These are phyloP conservation scores for Drosophila limbata DNA, from an alignment of 2,888 invertebrate species.

Conservation along the genomic window DNA sequence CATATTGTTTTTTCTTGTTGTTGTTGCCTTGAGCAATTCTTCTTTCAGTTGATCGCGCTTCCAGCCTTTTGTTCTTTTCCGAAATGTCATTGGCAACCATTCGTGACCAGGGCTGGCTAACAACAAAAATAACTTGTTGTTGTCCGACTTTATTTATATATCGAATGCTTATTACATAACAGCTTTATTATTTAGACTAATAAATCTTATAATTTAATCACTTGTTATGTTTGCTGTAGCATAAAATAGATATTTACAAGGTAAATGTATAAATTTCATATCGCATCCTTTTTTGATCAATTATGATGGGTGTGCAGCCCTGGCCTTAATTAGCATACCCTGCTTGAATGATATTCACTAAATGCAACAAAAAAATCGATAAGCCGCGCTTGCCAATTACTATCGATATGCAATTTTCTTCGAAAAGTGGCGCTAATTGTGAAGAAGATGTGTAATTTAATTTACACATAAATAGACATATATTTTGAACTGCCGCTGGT, in stretches of 20 bases:
- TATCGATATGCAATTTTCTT: constrained; percentile 12
- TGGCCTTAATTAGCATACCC: constrained; percentile 8
- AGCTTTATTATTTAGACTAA: background rate
- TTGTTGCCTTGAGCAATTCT: constrained; percentile 28
- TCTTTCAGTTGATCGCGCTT: constrained; percentile 1
- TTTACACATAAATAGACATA: too few relatives aligned
- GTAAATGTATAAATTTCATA: too few relatives aligned
- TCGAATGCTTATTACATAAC: background rate
- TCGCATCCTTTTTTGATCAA: background rate
- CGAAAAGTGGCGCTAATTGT: constrained; percentile 1
- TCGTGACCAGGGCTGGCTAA: constrained; percentile 36
- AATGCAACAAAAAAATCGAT: constrained; percentile 9
- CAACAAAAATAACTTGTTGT: background rate
- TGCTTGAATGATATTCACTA: background rate
- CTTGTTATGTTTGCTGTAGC: background rate
- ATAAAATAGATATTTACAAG: background rate
- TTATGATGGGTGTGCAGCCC: background rate
- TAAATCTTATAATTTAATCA: background rate
- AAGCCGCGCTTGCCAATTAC: constrained; percentile 4
- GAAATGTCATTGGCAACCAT: constrained; percentile 30
- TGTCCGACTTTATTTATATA: background rate
- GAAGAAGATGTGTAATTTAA: background rate
- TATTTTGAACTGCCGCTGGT: background rate
- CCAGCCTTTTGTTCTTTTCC: constrained; percentile 13
- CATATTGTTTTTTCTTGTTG: constrained; percentile 16